phyloP scores from a whole-genome alignment of 2,888 invertebrate genomes.

The Amphiduros pacificus region DNA sequence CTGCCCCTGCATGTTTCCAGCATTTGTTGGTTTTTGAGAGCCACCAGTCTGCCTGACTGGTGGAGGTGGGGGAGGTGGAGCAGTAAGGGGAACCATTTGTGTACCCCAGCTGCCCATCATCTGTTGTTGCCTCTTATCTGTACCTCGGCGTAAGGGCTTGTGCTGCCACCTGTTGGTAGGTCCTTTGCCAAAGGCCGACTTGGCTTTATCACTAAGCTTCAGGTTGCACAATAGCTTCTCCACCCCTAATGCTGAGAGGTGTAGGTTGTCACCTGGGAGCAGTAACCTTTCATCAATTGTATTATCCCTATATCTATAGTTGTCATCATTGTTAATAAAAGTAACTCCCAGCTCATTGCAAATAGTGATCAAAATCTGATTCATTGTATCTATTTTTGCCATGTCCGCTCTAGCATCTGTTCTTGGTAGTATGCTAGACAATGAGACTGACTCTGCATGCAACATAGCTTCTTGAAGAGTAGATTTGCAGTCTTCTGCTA shows the following conservation, averaged over 20 bases:
- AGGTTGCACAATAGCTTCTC: not conserved
- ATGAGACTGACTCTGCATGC: not conserved
- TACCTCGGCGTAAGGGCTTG: too few species aligned
- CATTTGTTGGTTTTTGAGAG: too few species aligned
- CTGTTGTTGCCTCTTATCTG: too few species aligned
- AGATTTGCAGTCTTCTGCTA: not conserved
- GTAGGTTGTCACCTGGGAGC: not conserved
- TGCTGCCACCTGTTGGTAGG: too few species aligned
- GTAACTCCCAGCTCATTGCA: not conserved
- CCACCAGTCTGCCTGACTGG: too few species aligned
- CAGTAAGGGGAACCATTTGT: too few species aligned
- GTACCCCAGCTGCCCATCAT: too few species aligned
- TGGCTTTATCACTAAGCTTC: too few species aligned
- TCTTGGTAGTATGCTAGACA: not conserved
- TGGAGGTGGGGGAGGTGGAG: too few species aligned
- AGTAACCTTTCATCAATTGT: not conserved
- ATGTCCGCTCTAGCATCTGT: not conserved
- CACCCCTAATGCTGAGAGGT: not conserved
- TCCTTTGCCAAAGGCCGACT: too few species aligned
- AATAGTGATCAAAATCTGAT: not conserved
- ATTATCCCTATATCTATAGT: not conserved
- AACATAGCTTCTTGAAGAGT: not conserved
- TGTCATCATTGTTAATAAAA: not conserved
- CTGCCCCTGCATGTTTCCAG: too few species aligned
- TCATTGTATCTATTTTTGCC: not conserved